Percentiles rank a stretch among this genome's conserved stretches.
Conservation (phyloP, 2,113 vertebrate species). For the Eulemur rufifrons region DNA sequence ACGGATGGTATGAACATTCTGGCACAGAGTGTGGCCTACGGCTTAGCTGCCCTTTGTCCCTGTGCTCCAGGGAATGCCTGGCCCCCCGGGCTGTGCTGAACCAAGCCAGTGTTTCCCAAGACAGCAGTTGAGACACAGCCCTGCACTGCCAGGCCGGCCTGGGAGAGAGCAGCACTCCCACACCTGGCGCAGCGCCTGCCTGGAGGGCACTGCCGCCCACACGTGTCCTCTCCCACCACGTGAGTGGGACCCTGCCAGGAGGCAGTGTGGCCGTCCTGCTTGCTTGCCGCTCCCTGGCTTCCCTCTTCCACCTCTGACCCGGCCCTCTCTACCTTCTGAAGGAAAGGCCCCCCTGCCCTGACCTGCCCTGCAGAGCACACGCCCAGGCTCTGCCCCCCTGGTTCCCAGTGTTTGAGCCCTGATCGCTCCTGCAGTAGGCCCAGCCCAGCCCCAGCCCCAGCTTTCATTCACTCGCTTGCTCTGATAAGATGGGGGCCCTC, state of each 20-base stretch:
- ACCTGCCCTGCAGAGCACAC: not conserved
- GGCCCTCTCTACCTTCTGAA: not conserved
- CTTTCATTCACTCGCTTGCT: not conserved
- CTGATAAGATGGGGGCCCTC: too few species aligned
- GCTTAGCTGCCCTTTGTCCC: not conserved
- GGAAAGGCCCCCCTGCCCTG: not conserved
- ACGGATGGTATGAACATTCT: accelerated
- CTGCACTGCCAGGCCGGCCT: not conserved
- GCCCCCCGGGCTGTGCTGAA: not conserved
- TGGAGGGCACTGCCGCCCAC: not conserved
- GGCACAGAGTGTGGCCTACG: not conserved
- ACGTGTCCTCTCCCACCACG: accelerated
- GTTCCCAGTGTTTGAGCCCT: too few species aligned
- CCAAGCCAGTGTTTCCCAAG: not conserved
- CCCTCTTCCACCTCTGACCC: not conserved
- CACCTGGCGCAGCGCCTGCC: not conserved
- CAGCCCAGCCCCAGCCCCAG: not conserved
- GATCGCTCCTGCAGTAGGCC: not conserved
- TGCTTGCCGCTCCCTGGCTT: accelerated
- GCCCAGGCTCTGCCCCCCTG: not conserved
- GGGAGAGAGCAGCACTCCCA: not conserved
- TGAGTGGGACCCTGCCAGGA: not conserved
- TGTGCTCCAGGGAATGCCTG: not conserved
- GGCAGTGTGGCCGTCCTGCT: accelerated
- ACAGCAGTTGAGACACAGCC: not conserved